Conservation (phyloP, 2,888 invertebrate genomes). For the Scaptodrosophila latifasciaeformis region DNA sequence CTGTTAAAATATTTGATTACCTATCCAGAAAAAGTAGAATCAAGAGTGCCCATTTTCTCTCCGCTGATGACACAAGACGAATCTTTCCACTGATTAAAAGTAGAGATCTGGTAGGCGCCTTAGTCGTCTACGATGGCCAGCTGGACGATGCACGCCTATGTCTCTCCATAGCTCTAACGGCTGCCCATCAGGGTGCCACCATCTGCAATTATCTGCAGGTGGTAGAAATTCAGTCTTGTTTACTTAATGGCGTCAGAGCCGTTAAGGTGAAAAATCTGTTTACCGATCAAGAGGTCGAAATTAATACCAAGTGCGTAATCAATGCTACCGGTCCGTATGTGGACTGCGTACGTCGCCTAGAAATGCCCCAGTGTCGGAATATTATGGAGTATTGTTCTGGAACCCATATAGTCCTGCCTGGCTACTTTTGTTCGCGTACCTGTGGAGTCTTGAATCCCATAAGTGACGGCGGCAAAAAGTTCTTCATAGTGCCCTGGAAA, state of each 20-base stretch:
- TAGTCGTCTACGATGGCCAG: slow-evolving; percentile 96
- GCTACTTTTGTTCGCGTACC: slow-evolving; percentile 94
- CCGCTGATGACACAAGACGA: slow-evolving; percentile 97
- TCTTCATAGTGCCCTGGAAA: slow-evolving; percentile 98
- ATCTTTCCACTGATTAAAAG: slow-evolving; percentile 97
- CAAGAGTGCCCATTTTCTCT: slow-evolving; percentile 94
- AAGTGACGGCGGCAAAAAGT: slow-evolving; percentile 95
- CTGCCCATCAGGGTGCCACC: slow-evolving; percentile 92
- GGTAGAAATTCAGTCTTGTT: slow-evolving; percentile 69
- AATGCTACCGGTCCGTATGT: slow-evolving; percentile 98
- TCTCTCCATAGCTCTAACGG: slow-evolving; percentile 91
- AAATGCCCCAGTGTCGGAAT: slow-evolving; percentile 73
- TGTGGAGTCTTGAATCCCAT: slow-evolving; percentile 96
- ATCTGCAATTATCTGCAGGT: slow-evolving; percentile 92
- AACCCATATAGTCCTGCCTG: slow-evolving; percentile 96
- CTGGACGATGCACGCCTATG: slow-evolving; percentile 99
- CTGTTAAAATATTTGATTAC: slow-evolving; percentile 94
- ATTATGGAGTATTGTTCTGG: slow-evolving; percentile 85
- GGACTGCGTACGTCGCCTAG: slow-evolving; percentile 91
- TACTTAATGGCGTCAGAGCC: slow-evolving; percentile 7
- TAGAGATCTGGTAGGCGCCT: slow-evolving; percentile 91
- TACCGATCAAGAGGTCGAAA: slow-evolving; percentile 85
- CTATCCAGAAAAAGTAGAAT: slow-evolving; percentile 84
- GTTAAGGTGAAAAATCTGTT: neutral
- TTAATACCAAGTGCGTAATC: slow-evolving; percentile 90